Conservation (phyloP, 2,888 invertebrate genomes). For the Eilema caniola region DNA sequence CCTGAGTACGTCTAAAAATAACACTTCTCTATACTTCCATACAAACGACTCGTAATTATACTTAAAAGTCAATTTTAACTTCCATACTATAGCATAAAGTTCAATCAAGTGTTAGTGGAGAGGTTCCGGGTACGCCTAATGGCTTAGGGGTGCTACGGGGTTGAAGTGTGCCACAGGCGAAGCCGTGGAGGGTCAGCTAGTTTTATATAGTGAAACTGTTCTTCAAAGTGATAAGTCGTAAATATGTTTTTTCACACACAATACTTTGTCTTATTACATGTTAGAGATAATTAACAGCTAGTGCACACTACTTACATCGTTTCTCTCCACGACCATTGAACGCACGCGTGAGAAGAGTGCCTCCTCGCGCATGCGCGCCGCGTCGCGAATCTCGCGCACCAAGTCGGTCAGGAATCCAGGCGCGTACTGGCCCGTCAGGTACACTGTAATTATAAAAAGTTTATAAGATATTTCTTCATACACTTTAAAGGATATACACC, state of each 20-base stretch:
- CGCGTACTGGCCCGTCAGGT: constrained; percentile 84
- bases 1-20: too few species aligned
- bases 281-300: background rate
- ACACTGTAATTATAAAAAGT: constrained; percentile 58
- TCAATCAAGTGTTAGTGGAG: too few species aligned
- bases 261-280: constrained; percentile 7
- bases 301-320: constrained; percentile 63
- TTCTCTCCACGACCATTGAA: constrained; percentile 87
- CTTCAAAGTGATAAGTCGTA: too few species aligned
- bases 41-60: too few species aligned
- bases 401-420: constrained; percentile 92
- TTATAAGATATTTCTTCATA: background rate
- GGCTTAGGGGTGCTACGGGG: too few species aligned
- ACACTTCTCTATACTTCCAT: too few species aligned
- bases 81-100: too few species aligned
- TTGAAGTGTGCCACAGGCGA: too few species aligned
- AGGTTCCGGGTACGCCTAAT: too few species aligned
- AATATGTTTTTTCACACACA: background rate
- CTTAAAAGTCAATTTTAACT: too few species aligned
- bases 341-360: constrained; percentile 89
- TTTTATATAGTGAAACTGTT: too few species aligned
- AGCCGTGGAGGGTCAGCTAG: too few species aligned
- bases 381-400: constrained; percentile 91
- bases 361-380: constrained; percentile 90
- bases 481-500: background rate